Conservation (phyloP, 2,113 vertebrate species). For the Polypterus senegalus region DNA sequence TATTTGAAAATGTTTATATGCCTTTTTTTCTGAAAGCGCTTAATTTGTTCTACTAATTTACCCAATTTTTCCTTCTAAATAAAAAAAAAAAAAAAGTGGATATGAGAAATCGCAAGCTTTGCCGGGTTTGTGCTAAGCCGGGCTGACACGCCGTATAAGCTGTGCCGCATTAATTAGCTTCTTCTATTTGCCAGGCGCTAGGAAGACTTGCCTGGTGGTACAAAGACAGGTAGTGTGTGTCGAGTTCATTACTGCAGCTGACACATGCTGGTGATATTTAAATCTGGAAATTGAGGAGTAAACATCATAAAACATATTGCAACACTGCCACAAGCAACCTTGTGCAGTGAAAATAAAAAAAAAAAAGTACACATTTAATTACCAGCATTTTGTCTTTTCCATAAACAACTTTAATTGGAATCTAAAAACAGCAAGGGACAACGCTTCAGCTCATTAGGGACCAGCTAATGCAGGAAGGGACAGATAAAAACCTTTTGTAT, state of each 20-base stretch:
- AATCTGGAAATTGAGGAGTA: slow-evolving; percentile 33
- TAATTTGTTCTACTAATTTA: too few relatives aligned
- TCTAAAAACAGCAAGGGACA: slow-evolving; percentile 44
- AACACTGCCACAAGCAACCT: slow-evolving; percentile 29
- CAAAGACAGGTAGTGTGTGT: neutral
- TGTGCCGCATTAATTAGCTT: neutral
- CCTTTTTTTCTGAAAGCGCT: too few relatives aligned
- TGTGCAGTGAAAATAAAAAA: slow-evolving; percentile 34
- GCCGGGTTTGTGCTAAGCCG: neutral
- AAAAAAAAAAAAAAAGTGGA: neutral
- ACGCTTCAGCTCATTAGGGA: slow-evolving; percentile 47
- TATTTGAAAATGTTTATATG: too few relatives aligned
- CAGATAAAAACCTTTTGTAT: slow-evolving; percentile 49
- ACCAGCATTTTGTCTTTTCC: slow-evolving; percentile 41
- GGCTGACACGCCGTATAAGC: neutral
- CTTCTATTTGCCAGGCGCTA: too few relatives aligned
- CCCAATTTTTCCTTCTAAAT: neutral
- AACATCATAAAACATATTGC: slow-evolving; percentile 39
- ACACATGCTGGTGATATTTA: slow-evolving; percentile 37
- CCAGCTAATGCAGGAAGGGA: slow-evolving; percentile 36
- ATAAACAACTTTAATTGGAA: slow-evolving; percentile 62
- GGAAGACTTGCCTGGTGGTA: neutral
- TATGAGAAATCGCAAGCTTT: too few relatives aligned
- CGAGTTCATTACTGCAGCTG: slow-evolving; percentile 17
- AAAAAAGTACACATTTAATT: slow-evolving; percentile 45